Base-by-base conservation (phyloP, 1,140 invertebrate genomes). In the Dreissena rostriformis region DNA sequence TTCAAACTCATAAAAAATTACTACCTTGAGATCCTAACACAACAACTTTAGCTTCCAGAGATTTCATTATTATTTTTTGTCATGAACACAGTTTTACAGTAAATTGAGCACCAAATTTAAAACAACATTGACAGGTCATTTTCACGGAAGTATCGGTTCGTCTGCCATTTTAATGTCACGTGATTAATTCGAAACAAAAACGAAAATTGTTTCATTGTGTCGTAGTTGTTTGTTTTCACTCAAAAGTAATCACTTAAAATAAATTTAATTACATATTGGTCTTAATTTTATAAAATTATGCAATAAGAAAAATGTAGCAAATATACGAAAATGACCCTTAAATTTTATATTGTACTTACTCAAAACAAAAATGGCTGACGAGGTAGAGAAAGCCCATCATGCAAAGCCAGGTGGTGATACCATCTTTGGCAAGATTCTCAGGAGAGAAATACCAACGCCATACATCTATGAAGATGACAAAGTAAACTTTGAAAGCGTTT, bases 1-100 rank as follows among this genome's bases (percentile, higher is more conserved):
- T 39, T 39, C 39, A 39, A 61, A 19, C 17, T 5, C 29, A 55
- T 15, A 10, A 73, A 14, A 74, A 65, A 85, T 12, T 24, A 84
- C 87, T 86, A 97, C 96, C 96, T 96, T 97, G 96, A 65, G 96
- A 95, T 57, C 96, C 96, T 57, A 97, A 93, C 83, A 97, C 95
- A 75, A 97, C 96, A 79, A 97, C 95, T 95, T 97, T 97, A 82
- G 96, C 96, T 93, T 97, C 96, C 82, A 97, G 94, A 73, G 95
- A 89, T 87, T 89, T 89, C 90, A 90, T 90, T 55, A 74, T 89
- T 52, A 73, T 52, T 24, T 22, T 24, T 76, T 65, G n/a, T 14
- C 15, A 73, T 73, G n/a, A 26, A 49, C 51, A 70, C 61, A 63
- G 24, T 26, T 63, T 39, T 5, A 39, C 39, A 5, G 8, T 39